Evolutionary conservation across 2,113 vertebrate genomes (phyloP).

Genomic region (Eurypyga helias): DNA sequence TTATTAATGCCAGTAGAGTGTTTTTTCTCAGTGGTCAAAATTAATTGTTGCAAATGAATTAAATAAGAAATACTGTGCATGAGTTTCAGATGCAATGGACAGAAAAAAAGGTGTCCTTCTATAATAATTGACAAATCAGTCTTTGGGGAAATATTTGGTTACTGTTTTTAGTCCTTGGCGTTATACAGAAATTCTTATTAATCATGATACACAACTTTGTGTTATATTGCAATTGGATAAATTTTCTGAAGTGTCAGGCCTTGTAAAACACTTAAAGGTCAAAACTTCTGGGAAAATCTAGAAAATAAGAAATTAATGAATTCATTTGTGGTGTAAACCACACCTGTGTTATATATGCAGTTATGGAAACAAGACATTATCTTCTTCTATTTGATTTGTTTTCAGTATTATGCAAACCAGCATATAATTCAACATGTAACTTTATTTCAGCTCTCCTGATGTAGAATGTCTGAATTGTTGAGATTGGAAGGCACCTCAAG

Average conservation of each 20-base stretch:
- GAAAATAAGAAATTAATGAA: neutral
- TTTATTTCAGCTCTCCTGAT: neutral
- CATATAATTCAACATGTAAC: neutral
- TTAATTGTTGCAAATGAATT: neutral
- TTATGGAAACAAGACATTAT: neutral
- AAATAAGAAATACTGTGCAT: neutral
- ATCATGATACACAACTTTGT: neutral
- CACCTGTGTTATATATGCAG: neutral
- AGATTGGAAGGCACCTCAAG: neutral
- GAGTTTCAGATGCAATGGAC: neutral
- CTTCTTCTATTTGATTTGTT: neutral
- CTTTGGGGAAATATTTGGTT: neutral
- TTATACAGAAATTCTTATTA: neutral
- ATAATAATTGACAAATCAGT: neutral
- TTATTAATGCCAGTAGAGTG: neutral
- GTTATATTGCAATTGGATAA: neutral
- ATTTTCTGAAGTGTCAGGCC: neutral
- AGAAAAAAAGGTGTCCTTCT: neutral
- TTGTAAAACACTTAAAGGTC: neutral
- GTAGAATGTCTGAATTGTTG: neutral
- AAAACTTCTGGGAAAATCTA: neutral
- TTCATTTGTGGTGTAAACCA: neutral
- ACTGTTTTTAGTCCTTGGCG: neutral
- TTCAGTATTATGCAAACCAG: neutral
- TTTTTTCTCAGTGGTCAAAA: neutral